Evolutionary conservation across 1,140 invertebrate genomes (phyloP).

Genomic region (Calliopsis andreniformis): DNA sequence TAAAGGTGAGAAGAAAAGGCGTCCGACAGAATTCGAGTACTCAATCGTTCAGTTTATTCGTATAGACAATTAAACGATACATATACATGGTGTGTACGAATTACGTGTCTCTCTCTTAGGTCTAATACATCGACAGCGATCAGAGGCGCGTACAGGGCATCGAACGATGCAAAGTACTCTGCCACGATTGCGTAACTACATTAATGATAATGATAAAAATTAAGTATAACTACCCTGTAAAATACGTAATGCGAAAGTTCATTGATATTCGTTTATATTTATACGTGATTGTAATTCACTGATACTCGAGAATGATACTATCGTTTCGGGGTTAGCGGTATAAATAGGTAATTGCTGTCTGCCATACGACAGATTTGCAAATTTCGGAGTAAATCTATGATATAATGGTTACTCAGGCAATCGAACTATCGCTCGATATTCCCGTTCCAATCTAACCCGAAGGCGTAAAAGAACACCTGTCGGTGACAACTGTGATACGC

Average conservation of each 20-base stretch:
- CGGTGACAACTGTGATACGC: conserved; percentile 7
- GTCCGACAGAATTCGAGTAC: conserved; percentile 48
- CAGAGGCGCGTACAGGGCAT: conserved; percentile 58
- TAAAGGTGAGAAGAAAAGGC: not conserved
- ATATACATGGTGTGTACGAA: conserved; percentile 78
- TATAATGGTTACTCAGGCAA: conserved; percentile 44
- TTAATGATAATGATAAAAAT: conserved; percentile 71
- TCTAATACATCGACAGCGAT: conserved; percentile 78
- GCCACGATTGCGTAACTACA: conserved; percentile 68
- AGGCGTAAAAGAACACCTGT: conserved; percentile 24
- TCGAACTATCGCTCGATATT: conserved; percentile 25
- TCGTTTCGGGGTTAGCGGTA: conserved; percentile 67
- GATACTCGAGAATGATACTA: conserved; percentile 69
- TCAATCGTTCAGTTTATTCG: conserved; percentile 76
- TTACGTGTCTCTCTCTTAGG: conserved; percentile 75
- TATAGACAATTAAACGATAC: conserved; percentile 78
- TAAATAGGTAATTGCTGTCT: conserved; percentile 66
- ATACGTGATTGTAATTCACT: conserved; percentile 66
- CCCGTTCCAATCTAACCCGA: not conserved
- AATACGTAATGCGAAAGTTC: conserved; percentile 76
- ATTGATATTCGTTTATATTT: conserved; percentile 70
- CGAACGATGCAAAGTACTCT: conserved; percentile 41
- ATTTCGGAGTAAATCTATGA: conserved; percentile 46
- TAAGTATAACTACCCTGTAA: conserved; percentile 77
- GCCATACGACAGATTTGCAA: conserved; percentile 58